phyloP scores from a whole-genome alignment of 2,113 vertebrate genomes.

The Mustelus asterias region DNA sequence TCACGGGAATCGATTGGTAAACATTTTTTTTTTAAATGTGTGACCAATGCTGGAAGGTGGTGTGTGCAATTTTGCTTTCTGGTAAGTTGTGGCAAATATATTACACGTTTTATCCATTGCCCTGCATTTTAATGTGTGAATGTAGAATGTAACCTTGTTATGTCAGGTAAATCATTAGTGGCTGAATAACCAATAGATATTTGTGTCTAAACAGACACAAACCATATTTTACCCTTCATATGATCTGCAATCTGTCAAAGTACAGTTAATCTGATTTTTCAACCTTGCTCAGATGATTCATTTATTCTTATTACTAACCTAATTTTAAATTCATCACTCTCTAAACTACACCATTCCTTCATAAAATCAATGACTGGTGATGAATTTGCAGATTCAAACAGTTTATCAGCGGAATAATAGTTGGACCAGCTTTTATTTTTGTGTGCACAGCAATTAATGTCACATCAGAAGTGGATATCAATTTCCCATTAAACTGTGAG shows the following conservation, averaged over 20 bases:
- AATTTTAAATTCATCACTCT: slow-evolving; percentile 24
- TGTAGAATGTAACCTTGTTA: not conserved
- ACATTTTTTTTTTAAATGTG: not conserved
- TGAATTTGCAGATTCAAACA: not conserved
- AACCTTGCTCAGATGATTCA: not conserved
- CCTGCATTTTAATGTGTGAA: not conserved
- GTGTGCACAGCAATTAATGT: slow-evolving; percentile 5
- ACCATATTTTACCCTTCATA: not conserved
- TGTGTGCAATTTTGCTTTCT: not conserved
- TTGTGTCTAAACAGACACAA: not conserved
- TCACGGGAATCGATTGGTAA: not conserved
- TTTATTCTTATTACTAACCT: not conserved
- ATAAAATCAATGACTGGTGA: not conserved
- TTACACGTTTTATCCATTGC: not conserved
- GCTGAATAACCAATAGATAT: not conserved
- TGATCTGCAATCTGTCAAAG: not conserved
- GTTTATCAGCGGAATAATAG: not conserved
- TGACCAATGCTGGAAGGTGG: not conserved
- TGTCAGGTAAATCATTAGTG: not conserved
- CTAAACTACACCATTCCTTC: not conserved
- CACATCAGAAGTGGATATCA: not conserved
- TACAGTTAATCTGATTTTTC: not conserved
- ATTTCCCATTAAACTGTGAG: not conserved
- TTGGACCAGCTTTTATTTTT: slow-evolving; percentile 8
- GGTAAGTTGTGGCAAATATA: not conserved